Base-by-base conservation (phyloP, 2,113 vertebrate genomes). In the Sialia sialis region DNA sequence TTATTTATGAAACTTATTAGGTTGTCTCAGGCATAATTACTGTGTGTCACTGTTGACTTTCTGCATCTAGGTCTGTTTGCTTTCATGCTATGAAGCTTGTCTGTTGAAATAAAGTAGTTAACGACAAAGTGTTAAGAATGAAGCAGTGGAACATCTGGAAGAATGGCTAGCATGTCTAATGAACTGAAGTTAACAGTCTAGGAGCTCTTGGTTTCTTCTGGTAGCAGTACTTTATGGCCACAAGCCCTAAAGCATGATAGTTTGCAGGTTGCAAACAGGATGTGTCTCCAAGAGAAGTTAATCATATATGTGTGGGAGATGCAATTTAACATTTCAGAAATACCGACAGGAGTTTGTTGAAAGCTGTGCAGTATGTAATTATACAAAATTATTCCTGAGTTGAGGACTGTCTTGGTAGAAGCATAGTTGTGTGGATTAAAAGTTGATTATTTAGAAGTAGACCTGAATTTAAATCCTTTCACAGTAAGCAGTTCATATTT, bases 1-100 rank as follows among this genome's bases (percentile, higher is more conserved):
- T 83, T 72, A 64, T 66, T 78, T 92, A 60, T 63, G 67, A 86
- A 84, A 91, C 23, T 66, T 78, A 58, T 34, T 89, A 62, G 30
- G 11, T 62, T 34, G 16, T 67, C 60, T 75, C 30, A 44, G 56
- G 27, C 29, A n/a, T 87, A 36, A 41, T 89, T 89, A 39, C 9
- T 19, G 6, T 36, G 6, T 73, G 54, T 85, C 51, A 39, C 16
- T 44, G 3, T 52, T 92, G n/a, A 49, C 85, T 86, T 76, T 74
- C n/a, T 55, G 39, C 27, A 15, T 74, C 46, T 70, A 2, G 0
- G 0, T 72, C 2, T 70, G 2, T 84, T 89, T 89, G 25, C 75
- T 93, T 93, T 92, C 26, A 27, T 86, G 14, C 64, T 84, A 1
- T 48, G 34, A 77, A 67, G 13, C 43, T 51, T 69, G 29, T 52